Conservation (phyloP, 1,140 invertebrate genomes). For the Drosophila bocqueti region DNA sequence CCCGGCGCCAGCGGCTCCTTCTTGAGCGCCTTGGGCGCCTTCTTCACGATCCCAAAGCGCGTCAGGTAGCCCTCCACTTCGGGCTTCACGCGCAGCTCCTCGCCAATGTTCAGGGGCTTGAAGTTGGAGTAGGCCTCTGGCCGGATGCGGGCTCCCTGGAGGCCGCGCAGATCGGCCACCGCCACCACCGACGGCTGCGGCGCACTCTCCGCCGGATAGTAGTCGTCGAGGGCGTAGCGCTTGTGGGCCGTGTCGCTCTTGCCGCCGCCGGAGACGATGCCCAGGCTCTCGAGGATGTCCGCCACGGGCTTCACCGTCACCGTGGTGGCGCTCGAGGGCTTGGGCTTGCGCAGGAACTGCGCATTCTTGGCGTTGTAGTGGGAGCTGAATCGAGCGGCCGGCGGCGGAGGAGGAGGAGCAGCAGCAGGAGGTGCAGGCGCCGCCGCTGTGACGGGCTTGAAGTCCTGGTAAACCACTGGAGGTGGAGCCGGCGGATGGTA, state of each 20-base stretch:
- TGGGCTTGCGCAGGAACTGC: conserved; percentile 70
- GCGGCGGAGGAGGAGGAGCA: neutral
- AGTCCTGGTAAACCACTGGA: conserved; percentile 68
- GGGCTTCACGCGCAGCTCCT: conserved; percentile 78
- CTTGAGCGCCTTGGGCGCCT: conserved; percentile 71
- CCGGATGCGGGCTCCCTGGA: conserved; percentile 66
- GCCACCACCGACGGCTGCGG: conserved; percentile 69
- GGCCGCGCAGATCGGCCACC: conserved; percentile 66
- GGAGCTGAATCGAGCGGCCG: conserved; percentile 71
- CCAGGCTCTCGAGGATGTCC: conserved; percentile 76
- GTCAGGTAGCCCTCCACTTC: conserved; percentile 80
- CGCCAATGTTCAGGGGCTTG: conserved; percentile 80
- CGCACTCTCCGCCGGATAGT: conserved; percentile 76
- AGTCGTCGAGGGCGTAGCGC: conserved; percentile 72
- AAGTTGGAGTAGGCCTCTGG: conserved; percentile 80
- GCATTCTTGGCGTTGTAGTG: conserved; percentile 81
- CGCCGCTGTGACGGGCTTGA: conserved; percentile 55
- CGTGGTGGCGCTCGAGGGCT: conserved; percentile 7
- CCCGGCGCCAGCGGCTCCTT: conserved; percentile 26
- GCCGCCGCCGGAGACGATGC: conserved; percentile 60
- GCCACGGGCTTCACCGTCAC: conserved; percentile 75
- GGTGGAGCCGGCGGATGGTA: conserved; percentile 76
- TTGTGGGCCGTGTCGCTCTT: conserved; percentile 58
- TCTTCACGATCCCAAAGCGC: conserved; percentile 80
- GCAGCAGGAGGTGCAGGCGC: neutral